phyloP scores from a whole-genome alignment of 2,797 vertebrate genomes.

The Fundulus diaphanus region DNA sequence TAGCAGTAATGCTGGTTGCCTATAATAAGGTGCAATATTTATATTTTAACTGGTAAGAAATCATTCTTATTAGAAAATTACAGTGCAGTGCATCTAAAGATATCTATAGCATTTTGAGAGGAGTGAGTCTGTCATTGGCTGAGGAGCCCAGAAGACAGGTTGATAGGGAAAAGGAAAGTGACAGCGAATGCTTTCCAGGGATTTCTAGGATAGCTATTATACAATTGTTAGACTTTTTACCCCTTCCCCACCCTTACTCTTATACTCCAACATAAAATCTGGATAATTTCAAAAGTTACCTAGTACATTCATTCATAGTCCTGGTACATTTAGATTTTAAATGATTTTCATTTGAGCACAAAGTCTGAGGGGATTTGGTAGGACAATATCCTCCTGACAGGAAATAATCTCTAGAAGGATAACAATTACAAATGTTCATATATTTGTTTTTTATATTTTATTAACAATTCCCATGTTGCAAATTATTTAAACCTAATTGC shows the following conservation, averaged over 20 bases:
- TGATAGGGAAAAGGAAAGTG: constrained; percentile 72
- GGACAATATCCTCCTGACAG: too few relatives aligned
- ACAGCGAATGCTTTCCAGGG: constrained; percentile 83
- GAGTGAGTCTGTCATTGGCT: constrained; percentile 81
- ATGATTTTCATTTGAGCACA: too few relatives aligned
- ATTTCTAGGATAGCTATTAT: constrained; percentile 82
- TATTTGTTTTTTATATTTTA: too few relatives aligned
- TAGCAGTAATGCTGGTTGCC: constrained; percentile 21
- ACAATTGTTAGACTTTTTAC: constrained; percentile 85
- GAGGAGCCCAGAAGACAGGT: constrained; percentile 84
- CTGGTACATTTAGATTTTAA: too few relatives aligned
- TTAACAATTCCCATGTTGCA: too few relatives aligned
- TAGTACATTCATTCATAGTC: too few relatives aligned
- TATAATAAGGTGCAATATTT: constrained; percentile 17
- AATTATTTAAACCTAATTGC: too few relatives aligned
- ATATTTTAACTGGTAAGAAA: constrained; percentile 66
- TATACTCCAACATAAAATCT: background rate
- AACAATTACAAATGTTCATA: too few relatives aligned
- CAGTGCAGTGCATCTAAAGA: constrained; percentile 87
- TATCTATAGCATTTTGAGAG: constrained; percentile 89
- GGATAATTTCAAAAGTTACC: background rate
- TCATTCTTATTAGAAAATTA: constrained; percentile 86
- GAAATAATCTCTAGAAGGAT: too few relatives aligned
- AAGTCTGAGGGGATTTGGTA: too few relatives aligned
- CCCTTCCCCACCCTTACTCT: background rate